Base-by-base conservation (phyloP, 2,797 vertebrate genomes). In the Syncerus caffer region DNA sequence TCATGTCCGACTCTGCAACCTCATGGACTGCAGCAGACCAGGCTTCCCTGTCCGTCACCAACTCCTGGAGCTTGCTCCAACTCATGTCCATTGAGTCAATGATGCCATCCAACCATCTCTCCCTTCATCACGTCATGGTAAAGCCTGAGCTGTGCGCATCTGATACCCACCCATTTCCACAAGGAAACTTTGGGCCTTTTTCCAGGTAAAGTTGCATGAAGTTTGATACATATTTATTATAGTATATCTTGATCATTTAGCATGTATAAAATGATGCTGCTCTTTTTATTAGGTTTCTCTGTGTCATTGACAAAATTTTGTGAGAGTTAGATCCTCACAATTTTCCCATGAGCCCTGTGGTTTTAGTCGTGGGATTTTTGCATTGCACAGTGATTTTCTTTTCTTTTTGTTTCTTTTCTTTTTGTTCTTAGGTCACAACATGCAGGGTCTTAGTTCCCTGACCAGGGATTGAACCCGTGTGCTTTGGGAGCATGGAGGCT, bases 1-100 rank as follows among this genome's bases (percentile, higher is more conserved):
- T 71, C 34, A 2, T 23, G 34, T 38, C 67, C 0, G 0, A 71
- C 19, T 71, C 34, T 38, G 34, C 1, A 0, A 2, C 34, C 67
- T 23, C 34, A 3, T 71, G 10, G 34, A 71, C 64, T 23, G 19
- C 4, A 71, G 19, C 19, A 38, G 19, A 1, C 10, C 10, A 71
- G 64, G 67, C 67, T 21, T 71, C 67, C 19, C 19, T 71, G 11
- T 38, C 67, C 10, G 0, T 71, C 64, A 71, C 67, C 67, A 71
- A 1, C 67, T 71, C 34, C 67, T 3, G 2, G 67, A 38, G 67
- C 34, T 71, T 38, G 34, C 34, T 38, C 34, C 71, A 0, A 38
- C 34, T 38, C 10, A 0, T 21, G 10, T 38, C 67, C 67, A 6
- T 38, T 71, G 34, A 38, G 67, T 71, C 34, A 71, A 0, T 38